Conservation (phyloP, 2,113 vertebrate species). For the Nothobranchius kuhntae region DNA sequence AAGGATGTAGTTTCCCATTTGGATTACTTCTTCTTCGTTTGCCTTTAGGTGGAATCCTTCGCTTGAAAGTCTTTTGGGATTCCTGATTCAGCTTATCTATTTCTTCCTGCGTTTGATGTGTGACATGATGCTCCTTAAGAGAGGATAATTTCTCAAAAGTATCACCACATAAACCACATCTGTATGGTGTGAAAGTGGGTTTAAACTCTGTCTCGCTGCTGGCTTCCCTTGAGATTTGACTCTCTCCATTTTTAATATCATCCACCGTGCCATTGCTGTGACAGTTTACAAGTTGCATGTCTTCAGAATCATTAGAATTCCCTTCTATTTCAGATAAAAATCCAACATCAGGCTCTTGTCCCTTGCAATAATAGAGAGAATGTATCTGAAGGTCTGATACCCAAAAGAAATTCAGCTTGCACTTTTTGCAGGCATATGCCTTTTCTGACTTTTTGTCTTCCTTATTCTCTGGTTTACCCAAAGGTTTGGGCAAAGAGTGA, state of each 20-base stretch:
- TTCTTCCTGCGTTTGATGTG: slow-evolving; percentile 74
- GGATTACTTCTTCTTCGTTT: slow-evolving; percentile 50
- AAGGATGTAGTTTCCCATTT: slow-evolving; percentile 74
- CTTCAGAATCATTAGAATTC: slow-evolving; percentile 38
- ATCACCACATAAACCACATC: slow-evolving; percentile 80
- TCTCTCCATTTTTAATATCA: slow-evolving; percentile 47
- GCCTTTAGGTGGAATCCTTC: slow-evolving; percentile 41
- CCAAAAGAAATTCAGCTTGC: slow-evolving; percentile 80
- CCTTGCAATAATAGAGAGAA: slow-evolving; percentile 75
- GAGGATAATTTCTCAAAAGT: slow-evolving; percentile 70
- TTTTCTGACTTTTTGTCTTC: slow-evolving; percentile 67
- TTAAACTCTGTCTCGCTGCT: slow-evolving; percentile 16
- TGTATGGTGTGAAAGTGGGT: slow-evolving; percentile 66
- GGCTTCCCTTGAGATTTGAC: slow-evolving; percentile 27
- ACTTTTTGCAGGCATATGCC: slow-evolving; percentile 77
- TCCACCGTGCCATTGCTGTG: slow-evolving; percentile 51
- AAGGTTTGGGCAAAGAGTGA: slow-evolving; percentile 35
- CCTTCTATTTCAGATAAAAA: slow-evolving; percentile 40
- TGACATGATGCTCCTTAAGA: slow-evolving; percentile 76
- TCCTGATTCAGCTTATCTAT: slow-evolving; percentile 66
- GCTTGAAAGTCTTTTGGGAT: slow-evolving; percentile 40
- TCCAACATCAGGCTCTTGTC: slow-evolving; percentile 44
- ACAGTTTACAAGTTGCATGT: slow-evolving; percentile 28
- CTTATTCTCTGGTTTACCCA: slow-evolving; percentile 53
- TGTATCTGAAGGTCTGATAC: slow-evolving; percentile 81